Conservation (phyloP, 2,113 vertebrate genomes). For the Edolisoma coerulescens region DNA sequence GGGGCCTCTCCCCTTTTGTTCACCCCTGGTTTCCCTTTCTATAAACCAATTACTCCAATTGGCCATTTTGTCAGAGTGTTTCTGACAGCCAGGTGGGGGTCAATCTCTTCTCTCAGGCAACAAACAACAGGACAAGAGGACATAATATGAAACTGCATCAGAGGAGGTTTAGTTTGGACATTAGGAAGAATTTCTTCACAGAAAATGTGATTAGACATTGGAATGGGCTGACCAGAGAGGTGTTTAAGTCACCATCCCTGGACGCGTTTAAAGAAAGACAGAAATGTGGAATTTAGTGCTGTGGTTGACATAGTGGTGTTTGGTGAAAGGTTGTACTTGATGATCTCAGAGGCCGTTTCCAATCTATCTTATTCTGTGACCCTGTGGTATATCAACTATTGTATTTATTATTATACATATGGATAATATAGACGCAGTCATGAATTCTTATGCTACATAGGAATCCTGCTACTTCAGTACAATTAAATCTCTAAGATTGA, state of each 20-base stretch:
- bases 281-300: not conserved
- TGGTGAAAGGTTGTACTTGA: not conserved
- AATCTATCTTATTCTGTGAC: not conserved
- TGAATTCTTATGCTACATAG: not conserved
- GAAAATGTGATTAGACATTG: not conserved
- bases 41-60: too few relatives aligned
- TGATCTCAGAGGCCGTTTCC: not conserved
- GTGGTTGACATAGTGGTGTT: not conserved
- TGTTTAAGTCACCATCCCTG: not conserved
- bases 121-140: not conserved
- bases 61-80: too few relatives aligned
- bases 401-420: not conserved
- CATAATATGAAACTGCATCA: not conserved
- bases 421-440: not conserved
- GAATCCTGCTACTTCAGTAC: not conserved
- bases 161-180: not conserved
- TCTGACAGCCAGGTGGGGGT: not conserved
- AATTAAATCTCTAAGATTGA: not conserved
- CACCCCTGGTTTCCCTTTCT: too few relatives aligned
- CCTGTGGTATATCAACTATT: not conserved
- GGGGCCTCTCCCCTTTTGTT: too few relatives aligned
- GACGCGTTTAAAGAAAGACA: not conserved
- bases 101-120: rapidly evolving
- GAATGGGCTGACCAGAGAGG: not conserved
- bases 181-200: not conserved